These are phyloP conservation scores for Leptinotarsa peninsularis DNA, from an alignment of 2,888 invertebrate species.

Conservation along the genomic window DNA sequence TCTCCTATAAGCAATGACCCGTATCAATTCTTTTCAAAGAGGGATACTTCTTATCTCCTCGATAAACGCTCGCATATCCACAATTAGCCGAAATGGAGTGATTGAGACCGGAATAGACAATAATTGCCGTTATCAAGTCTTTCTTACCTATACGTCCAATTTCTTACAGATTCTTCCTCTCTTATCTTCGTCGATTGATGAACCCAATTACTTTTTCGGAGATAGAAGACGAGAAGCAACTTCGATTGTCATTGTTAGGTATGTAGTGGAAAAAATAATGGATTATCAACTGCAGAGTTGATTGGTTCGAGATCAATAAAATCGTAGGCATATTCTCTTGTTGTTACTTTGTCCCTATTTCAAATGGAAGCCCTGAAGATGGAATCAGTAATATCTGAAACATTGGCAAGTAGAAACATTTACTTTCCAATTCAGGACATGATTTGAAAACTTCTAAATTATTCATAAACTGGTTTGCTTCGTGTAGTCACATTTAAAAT, in stretches of 20 bases:
- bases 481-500: too few species aligned
- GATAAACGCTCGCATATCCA: constrained; percentile 13
- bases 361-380: too few species aligned
- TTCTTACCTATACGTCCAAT: constrained; percentile 42
- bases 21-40: constrained; percentile 29
- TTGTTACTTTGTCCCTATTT: too few species aligned
- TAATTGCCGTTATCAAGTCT: constrained; percentile 49
- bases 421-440: too few species aligned
- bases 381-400: too few species aligned
- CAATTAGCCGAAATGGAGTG: constrained; percentile 35
- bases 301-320: too few species aligned
- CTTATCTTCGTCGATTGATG: constrained; percentile 49
- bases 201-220: constrained; percentile 41
- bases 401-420: too few species aligned
- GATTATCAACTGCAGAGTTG: too few species aligned
- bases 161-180: constrained; percentile 43
- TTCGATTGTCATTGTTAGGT: neutral
- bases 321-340: too few species aligned
- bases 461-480: too few species aligned
- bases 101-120: constrained; percentile 43
- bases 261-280: neutral
- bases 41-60: constrained; percentile 32
- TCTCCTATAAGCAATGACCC: constrained; percentile 23
- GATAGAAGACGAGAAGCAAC: neutral
- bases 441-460: too few species aligned